Evolutionary conservation across 1,140 invertebrate genomes (phyloP).

Genomic region (Penaeus indicus): DNA sequence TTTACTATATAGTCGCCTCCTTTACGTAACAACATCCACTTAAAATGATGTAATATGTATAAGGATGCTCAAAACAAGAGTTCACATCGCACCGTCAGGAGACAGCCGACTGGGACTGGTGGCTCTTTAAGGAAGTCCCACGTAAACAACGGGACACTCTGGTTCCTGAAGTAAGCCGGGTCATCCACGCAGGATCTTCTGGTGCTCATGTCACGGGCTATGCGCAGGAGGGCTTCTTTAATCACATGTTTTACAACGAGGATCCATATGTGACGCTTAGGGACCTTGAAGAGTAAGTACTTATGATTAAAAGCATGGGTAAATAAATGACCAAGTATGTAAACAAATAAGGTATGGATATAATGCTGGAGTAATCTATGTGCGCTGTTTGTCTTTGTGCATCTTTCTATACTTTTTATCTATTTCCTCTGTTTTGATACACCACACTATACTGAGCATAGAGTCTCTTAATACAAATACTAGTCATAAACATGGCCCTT

Average conservation of each 20-base stretch:
- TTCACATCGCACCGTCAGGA: not conserved
- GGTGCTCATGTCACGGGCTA: constrained; percentile 79
- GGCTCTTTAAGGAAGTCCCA: constrained; percentile 66
- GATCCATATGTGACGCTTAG: constrained; percentile 41
- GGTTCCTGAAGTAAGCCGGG: constrained; percentile 78
- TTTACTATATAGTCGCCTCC: no score
- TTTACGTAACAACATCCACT: no score
- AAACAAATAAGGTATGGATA: no score
- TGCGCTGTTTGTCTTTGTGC: no score
- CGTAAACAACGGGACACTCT: constrained; percentile 77
- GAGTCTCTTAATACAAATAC: no score
- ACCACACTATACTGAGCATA: no score
- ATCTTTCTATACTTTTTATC: no score
- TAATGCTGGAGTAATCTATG: no score
- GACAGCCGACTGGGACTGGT: constrained; percentile 58
- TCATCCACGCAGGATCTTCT: constrained; percentile 78
- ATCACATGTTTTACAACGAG: constrained; percentile 46
- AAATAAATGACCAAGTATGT: no score
- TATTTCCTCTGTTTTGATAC: no score
- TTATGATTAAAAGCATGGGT: no score
- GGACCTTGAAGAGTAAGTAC: constrained; percentile 36
- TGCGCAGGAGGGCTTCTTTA: constrained; percentile 71
- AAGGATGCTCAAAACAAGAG: constrained; percentile 70
- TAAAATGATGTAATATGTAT: constrained; percentile 67
- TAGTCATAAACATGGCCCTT: no score